A percentile compares a stretch with the other conserved stretches of the same genome.
phyloP scores from a whole-genome alignment of 2,888 invertebrate species.

The Lithophane semibrunnea region DNA sequence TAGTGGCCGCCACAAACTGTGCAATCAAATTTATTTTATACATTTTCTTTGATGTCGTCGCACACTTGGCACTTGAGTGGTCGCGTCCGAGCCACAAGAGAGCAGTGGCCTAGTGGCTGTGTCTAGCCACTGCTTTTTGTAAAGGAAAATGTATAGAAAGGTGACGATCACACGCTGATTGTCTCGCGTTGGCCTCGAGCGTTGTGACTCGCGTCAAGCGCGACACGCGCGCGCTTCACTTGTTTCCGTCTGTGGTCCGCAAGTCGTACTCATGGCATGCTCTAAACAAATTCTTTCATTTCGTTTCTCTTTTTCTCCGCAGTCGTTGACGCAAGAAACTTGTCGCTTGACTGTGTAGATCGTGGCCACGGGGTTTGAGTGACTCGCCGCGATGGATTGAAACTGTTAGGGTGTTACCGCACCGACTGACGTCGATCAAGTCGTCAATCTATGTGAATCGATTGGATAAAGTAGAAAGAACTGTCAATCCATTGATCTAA shows the following conservation, averaged over 20 bases:
- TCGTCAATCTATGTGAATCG: not conserved
- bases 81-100: constrained; percentile 31
- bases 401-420: not conserved
- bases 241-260: too few species aligned
- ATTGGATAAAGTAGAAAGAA: not conserved
- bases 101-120: constrained; percentile 13
- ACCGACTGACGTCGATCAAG: not conserved
- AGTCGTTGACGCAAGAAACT: not conserved
- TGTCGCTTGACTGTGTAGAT: not conserved
- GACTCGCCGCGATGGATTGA: not conserved
- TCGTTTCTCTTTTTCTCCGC: not conserved
- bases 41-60: constrained; percentile 40
- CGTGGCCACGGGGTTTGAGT: not conserved
- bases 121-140: not conserved
- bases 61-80: constrained; percentile 35
- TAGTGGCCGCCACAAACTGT: constrained; percentile 11
- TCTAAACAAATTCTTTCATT: not conserved
- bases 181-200: not conserved
- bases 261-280: not conserved
- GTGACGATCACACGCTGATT: not conserved
- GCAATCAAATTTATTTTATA: constrained; percentile 36
- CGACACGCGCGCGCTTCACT: not conserved
- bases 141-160: not conserved
- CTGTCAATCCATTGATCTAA: not conserved
- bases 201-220: too few species aligned